Percentiles rank a stretch among this genome's conserved stretches.
Conservation (phyloP, 2,888 invertebrate species). For the Drosophila gaucha region DNA sequence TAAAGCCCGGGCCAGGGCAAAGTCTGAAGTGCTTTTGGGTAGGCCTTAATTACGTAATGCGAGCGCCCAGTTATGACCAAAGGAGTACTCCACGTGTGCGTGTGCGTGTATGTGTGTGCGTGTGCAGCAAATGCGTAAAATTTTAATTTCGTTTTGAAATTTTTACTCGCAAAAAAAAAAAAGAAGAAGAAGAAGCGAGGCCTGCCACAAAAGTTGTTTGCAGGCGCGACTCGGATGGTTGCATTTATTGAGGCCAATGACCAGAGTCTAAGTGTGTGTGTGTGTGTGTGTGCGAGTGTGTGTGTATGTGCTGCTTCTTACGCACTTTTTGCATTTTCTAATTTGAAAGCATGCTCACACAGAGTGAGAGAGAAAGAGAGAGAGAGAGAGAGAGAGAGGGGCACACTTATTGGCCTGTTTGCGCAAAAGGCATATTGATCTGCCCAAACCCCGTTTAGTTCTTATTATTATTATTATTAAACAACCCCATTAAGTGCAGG, state of each 20-base stretch:
- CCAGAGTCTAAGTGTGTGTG: slow-evolving; percentile 44
- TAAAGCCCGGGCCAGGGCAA: slow-evolving; percentile 23
- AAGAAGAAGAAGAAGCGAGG: slow-evolving; percentile 25
- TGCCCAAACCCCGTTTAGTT: slow-evolving; percentile 62
- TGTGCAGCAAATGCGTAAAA: slow-evolving; percentile 75
- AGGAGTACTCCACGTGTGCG: slow-evolving; percentile 59
- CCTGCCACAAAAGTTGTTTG: slow-evolving; percentile 68
- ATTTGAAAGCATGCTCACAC: slow-evolving; percentile 61
- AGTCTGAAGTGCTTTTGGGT: slow-evolving; percentile 79
- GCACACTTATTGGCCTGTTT: slow-evolving; percentile 67
- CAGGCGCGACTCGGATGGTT: slow-evolving; percentile 69
- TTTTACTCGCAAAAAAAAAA: slow-evolving; percentile 64
- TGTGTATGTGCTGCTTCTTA: slow-evolving; percentile 64
- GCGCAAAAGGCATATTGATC: slow-evolving; percentile 66
- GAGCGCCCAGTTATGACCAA: slow-evolving; percentile 77
- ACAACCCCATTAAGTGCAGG: slow-evolving; percentile 72
- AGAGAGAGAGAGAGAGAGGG: slow-evolving; percentile 14
- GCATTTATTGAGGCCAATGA: slow-evolving; percentile 76
- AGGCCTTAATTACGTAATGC: slow-evolving; percentile 81
- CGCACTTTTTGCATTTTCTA: slow-evolving; percentile 78
- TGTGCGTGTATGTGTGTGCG: slow-evolving; percentile 28
- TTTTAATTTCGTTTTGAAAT: slow-evolving; percentile 80
- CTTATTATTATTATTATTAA: slow-evolving; percentile 74
- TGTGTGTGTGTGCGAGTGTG: slow-evolving; percentile 2
- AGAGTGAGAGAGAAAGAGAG: slow-evolving; percentile 12